A percentile compares a stretch with the other conserved stretches of the same genome.
Conservation (phyloP, 2,888 invertebrate genomes). For the Lasioglossum oenotherae region DNA sequence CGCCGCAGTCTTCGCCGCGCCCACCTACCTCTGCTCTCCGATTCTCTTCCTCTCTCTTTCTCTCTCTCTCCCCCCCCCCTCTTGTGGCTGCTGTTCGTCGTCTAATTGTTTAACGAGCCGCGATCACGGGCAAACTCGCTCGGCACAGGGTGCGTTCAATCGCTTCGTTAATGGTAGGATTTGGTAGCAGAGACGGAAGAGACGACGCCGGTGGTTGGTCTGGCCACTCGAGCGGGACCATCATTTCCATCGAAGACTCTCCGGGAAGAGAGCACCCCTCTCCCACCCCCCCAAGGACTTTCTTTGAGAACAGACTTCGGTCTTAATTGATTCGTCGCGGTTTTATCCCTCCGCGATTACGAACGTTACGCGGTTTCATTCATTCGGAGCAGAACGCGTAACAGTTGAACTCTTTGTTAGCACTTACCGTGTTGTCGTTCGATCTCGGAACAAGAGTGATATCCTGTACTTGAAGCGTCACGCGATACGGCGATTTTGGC, state of each 20-base stretch:
- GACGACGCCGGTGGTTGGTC: not conserved
- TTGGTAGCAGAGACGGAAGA: not conserved
- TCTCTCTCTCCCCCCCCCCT: not conserved
- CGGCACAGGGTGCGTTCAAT: conserved; percentile 53
- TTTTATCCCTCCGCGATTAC: not conserved
- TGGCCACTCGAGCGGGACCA: conserved; percentile 6
- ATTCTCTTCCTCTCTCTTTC: not conserved
- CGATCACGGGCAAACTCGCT: conserved; percentile 36
- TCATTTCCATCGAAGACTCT: conserved; percentile 4
- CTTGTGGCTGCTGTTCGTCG: not conserved
- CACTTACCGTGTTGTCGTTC: conserved; percentile 84
- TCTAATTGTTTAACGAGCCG: conserved; percentile 69
- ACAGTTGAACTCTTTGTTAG: not conserved
- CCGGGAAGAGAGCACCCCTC: not conserved
- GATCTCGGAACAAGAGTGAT: conserved; percentile 83
- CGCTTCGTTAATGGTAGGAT: conserved; percentile 13
- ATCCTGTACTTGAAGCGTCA: conserved; percentile 86
- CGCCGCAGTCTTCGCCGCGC: conserved; percentile 62
- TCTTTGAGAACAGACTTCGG: not conserved
- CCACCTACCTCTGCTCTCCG: conserved; percentile 53
- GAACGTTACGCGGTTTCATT: not conserved
- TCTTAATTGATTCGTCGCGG: conserved; percentile 46
- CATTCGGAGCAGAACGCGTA: not conserved
- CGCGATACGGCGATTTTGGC: conserved; percentile 85
- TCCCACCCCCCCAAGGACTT: not conserved